These are phyloP conservation scores for Eupithecia centaureata DNA, from an alignment of 2,888 invertebrate species.

Conservation along the genomic window DNA sequence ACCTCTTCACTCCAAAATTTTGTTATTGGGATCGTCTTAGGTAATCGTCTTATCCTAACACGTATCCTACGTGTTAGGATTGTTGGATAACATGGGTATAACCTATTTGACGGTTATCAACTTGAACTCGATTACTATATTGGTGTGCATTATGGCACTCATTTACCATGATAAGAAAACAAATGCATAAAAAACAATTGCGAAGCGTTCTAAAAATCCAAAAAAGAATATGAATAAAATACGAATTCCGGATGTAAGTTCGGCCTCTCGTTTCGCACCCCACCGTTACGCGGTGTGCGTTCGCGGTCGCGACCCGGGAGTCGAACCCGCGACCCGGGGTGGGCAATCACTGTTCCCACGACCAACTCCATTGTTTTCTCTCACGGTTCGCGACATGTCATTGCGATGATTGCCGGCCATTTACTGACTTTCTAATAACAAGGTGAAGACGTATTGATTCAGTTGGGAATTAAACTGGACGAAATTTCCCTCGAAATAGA, in stretches of 20 bases:
- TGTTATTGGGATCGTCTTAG: too few relatives aligned
- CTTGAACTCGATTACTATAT: not conserved
- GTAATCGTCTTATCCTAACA: too few relatives aligned
- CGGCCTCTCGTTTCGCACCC: slow-evolving; percentile 73
- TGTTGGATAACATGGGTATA: too few relatives aligned
- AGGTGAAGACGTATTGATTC: slow-evolving; percentile 38
- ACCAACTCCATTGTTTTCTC: slow-evolving; percentile 68
- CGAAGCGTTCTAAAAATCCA: slow-evolving; percentile 10
- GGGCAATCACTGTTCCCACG: slow-evolving; percentile 80
- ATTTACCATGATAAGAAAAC: not conserved
- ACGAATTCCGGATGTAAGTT: slow-evolving; percentile 70
- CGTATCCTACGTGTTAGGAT: too few relatives aligned
- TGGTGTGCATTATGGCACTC: not conserved
- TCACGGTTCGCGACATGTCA: slow-evolving; percentile 79
- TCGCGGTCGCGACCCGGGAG: slow-evolving; percentile 55
- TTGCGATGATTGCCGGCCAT: slow-evolving; percentile 69
- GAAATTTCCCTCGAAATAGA: not conserved
- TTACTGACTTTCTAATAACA: slow-evolving; percentile 67
- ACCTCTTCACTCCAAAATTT: too few relatives aligned
- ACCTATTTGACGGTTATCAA: too few relatives aligned
- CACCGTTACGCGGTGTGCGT: slow-evolving; percentile 70
- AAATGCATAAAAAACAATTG: slow-evolving; percentile 7
- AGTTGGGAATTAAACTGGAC: not conserved
- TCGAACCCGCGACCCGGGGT: slow-evolving; percentile 69
- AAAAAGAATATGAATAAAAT: slow-evolving; percentile 53